Conservation (phyloP, 2,113 vertebrate genomes). For the Desmodus rotundus region DNA sequence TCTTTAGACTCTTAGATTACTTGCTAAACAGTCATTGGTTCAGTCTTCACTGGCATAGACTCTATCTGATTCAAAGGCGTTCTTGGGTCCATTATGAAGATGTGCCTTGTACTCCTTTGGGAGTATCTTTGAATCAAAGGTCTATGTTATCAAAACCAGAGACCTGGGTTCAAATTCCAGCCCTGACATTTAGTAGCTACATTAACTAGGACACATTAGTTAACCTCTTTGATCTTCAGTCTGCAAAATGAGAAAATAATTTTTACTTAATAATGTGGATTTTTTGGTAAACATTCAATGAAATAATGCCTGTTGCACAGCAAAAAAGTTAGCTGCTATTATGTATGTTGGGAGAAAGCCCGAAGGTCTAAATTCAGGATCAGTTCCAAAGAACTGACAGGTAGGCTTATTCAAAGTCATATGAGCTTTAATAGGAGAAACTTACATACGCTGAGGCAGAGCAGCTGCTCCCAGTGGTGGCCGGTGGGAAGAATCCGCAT, state of each 20-base stretch:
- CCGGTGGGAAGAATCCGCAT: too few species aligned
- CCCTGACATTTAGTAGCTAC: neutral
- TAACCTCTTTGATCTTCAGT: neutral
- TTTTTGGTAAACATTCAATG: neutral
- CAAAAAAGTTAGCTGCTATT: neutral
- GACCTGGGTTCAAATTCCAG: constrained; percentile 10
- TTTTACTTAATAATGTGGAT: neutral
- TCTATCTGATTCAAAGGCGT: neutral
- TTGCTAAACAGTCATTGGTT: neutral
- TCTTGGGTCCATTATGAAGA: neutral
- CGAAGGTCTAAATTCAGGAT: too few species aligned
- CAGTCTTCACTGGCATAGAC: neutral
- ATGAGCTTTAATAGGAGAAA: too few species aligned
- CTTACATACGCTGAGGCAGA: too few species aligned
- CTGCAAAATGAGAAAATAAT: neutral
- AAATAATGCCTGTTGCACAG: neutral
- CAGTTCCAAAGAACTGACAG: too few species aligned
- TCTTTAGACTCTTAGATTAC: neutral
- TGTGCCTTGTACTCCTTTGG: neutral
- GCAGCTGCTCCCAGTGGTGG: too few species aligned
- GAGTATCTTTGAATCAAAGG: neutral
- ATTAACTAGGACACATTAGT: neutral
- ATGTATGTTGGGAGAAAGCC: neutral
- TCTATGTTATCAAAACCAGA: neutral
- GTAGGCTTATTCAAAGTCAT: too few species aligned